Evolutionary conservation across 2,888 invertebrate genomes (phyloP), one percentile per base, ranked within the genome.

Genomic region (Fragum sueziense): DNA sequence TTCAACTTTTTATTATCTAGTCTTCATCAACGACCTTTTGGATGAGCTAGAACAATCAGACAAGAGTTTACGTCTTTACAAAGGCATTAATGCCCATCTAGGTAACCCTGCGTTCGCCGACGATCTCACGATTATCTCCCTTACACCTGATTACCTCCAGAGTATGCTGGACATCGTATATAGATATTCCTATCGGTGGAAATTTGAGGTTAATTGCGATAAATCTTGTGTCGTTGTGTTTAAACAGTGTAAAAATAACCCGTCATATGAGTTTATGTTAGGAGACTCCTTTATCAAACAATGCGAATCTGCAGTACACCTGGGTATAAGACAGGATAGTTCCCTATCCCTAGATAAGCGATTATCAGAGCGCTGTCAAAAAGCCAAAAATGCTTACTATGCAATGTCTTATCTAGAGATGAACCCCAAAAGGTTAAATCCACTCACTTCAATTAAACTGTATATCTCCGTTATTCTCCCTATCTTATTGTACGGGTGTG

Each of bases 51-150:
- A 67, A 41, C 11, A 67, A n/a, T 41, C 37, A 33, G 41, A 41
- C 22, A 34, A 67, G 9, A 41, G 67, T 14, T 34, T 41, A 41
- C 9, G 27, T 3, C n/a, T 67, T 22, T 57, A 57, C 25, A 0
- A 25, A 9, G 29, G 57, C 27, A 41, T 67, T n/a, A 41, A 34
- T 22, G 37, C 41, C 22, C n/a, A 34, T 1, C 25, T 22, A 22
- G 67, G 67, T 25, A 67, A 67, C 4, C 34, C 67, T 25, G 41
- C 67, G 0, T 67, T 67, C 34, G 67, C 67, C 9, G 67, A 67
- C n/a, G 34, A 34, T 27, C 41, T 67, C 1, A 22, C 67, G 2
- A 11, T 67, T n/a, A 67, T 67, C 3, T 34, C 67, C 4, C 6
- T 67, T 41, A n/a, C n/a, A 22, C 67, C 67, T 2, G 25, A 41